Evolutionary conservation across 2,113 vertebrate genomes (phyloP).

Genomic region (Silurus asotus): DNA sequence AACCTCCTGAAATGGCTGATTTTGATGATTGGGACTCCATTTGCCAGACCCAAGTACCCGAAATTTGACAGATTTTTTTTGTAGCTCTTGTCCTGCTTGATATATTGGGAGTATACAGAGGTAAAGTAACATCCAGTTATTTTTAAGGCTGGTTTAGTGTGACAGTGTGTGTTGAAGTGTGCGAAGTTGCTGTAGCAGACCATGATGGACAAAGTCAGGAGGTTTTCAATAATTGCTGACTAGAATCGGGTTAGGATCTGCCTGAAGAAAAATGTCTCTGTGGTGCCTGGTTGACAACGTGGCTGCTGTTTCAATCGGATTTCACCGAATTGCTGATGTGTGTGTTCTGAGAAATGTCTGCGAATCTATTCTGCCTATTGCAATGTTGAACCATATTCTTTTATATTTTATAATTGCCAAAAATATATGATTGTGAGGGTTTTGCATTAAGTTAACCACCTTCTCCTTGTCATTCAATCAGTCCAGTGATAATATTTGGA

Average conservation of each 20-base stretch:
- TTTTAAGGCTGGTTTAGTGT: not conserved
- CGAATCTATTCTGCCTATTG: not conserved
- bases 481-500: not conserved
- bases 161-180: not conserved
- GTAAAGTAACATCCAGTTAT: not conserved
- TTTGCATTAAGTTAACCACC: not conserved
- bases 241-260: not conserved
- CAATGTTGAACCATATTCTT: not conserved
- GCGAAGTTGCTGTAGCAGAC: not conserved
- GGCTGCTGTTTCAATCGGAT: not conserved
- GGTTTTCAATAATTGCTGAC: not conserved
- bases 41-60: not conserved
- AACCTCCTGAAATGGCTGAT: not conserved
- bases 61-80: conserved; percentile 13
- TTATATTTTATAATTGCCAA: not conserved
- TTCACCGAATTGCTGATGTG: not conserved
- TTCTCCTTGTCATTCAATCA: not conserved
- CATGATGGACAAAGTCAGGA: not conserved
- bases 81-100: not conserved
- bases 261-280: not conserved
- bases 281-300: not conserved
- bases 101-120: not conserved
- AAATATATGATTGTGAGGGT: not conserved
- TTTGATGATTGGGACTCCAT: not conserved
- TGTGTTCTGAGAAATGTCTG: not conserved